Evolutionary conservation across 2,797 vertebrate species (phyloP), one percentile per base, ranked within the genome.

Genomic region (Gorsachius magnificus): DNA sequence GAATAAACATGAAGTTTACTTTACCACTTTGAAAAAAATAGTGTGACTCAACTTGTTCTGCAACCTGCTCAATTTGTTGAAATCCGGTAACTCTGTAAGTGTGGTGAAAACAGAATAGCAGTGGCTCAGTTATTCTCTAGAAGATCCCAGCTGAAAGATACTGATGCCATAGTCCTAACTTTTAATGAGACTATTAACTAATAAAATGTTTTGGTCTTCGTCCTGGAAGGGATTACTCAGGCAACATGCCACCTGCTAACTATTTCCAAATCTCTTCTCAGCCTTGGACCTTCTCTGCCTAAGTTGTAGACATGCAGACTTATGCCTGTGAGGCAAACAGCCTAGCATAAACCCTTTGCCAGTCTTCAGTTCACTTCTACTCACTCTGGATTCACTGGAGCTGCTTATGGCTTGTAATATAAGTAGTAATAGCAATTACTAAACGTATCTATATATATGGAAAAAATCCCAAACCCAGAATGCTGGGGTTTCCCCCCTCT

Each of bases 401-500:
- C 58, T 92, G 31, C 14, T 35, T 63, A 24, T 58, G 43, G 26
- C 63, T 82, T 76, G 13, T 68, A 50, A 64, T 15, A 5, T 26
- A 90, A 69, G 18, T 78, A 38, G 26, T 24, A 76, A 13, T 56
- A 87, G 24, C 46, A 72, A 38, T 38, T 63, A 16, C 10, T 85
- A 51, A 66, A 70, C 41, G 8, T 56, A 7, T n/a, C 2, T 9
- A 16, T 68, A 5, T 64, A 4, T 43, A 11, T 2, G 3, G 17
- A 43, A 66, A 81, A 75, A 82, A 70, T 43, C 13, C 29, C 29
- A 5, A 54, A 81, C 26, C 1, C 36, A 14, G 26, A 83, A 25
- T 26, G 26, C 15, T 75, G 19, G 1, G 3, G 48, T 80, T 43
- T 8, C 0, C 2, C 15, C 3, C 1, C 26, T 56, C n/a, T n/a